These are phyloP conservation scores for Diabrotica undecimpunctata DNA, from an alignment of 1,140 invertebrate species.

Conservation along the genomic window DNA sequence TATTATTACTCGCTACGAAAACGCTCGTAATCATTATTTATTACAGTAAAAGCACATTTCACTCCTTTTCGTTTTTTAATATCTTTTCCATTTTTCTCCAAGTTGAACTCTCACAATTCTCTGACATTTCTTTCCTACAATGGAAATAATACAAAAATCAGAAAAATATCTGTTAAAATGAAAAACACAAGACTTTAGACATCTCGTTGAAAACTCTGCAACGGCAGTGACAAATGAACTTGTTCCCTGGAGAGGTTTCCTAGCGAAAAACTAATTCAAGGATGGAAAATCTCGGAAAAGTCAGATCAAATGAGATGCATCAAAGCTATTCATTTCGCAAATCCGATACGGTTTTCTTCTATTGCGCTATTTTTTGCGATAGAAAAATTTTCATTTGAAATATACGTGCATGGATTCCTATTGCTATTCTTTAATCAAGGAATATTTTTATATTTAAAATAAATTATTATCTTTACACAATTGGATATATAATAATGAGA, in stretches of 20 bases:
- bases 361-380: too few relatives aligned
- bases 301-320: not conserved
- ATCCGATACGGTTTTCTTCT: not conserved
- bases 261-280: constrained; percentile 1
- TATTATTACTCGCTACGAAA: too few relatives aligned
- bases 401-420: too few relatives aligned
- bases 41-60: too few relatives aligned
- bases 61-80: too few relatives aligned
- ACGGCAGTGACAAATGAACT: not conserved
- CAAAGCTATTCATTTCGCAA: constrained; percentile 1
- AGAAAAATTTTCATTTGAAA: too few relatives aligned
- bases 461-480: too few relatives aligned
- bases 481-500: too few relatives aligned
- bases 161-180: not conserved
- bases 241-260: not conserved
- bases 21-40: too few relatives aligned
- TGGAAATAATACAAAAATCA: constrained; percentile 1
- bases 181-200: not conserved
- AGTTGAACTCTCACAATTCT: not conserved
- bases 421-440: too few relatives aligned
- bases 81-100: not conserved
- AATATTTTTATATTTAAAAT: too few relatives aligned
- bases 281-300: not conserved
- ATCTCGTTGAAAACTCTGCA: not conserved
- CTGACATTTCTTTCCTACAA: not conserved